These are phyloP conservation scores for Platyscapa corneri DNA, from an alignment of 1,140 invertebrate genomes.

Conservation along the genomic window DNA sequence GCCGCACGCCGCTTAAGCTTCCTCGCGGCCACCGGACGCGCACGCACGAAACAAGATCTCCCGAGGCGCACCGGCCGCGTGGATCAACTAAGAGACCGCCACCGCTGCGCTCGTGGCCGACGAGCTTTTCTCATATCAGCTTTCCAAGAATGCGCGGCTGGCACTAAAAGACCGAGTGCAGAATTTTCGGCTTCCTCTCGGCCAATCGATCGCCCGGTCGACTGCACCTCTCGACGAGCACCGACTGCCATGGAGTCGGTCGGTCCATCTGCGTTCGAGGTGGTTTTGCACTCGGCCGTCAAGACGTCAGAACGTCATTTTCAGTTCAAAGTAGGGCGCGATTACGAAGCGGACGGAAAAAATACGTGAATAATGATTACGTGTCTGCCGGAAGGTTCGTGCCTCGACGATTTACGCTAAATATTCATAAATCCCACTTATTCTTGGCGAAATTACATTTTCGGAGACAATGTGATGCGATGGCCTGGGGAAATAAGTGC, in stretches of 20 bases:
- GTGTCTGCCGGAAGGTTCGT: too few relatives aligned
- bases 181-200: neutral
- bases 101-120: neutral
- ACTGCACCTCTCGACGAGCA: neutral
- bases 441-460: too few relatives aligned
- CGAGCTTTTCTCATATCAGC: slow-evolving; percentile 32
- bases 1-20: too few relatives aligned
- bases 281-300: too few relatives aligned
- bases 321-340: too few relatives aligned
- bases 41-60: neutral
- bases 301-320: too few relatives aligned
- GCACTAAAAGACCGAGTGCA: neutral
- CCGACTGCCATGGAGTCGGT: neutral
- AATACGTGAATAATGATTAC: too few relatives aligned
- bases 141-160: slow-evolving; percentile 6
- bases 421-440: too few relatives aligned
- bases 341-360: neutral
- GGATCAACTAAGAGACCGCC: neutral
- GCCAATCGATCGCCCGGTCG: neutral
- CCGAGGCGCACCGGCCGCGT: neutral
- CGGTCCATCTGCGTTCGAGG: neutral
- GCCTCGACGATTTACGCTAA: too few relatives aligned
- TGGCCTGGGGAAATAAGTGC: too few relatives aligned
- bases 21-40: too few relatives aligned
- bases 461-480: too few relatives aligned